phyloP scores from a whole-genome alignment of 2,888 invertebrate species.

The Chesias legatella region DNA sequence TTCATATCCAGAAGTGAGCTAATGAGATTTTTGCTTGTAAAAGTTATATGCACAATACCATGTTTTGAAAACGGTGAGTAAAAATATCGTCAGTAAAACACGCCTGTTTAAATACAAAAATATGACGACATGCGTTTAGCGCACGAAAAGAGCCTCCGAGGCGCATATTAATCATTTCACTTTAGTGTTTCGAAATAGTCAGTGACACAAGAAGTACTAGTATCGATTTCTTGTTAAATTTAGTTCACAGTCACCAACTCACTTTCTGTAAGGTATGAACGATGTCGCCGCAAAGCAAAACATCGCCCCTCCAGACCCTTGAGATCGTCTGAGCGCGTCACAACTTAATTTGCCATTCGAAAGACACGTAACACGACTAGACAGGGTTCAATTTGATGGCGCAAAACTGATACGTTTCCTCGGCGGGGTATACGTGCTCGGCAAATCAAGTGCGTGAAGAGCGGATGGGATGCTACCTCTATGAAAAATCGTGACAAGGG shows the following conservation, averaged over 20 bases:
- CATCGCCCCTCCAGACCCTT: constrained; percentile 55
- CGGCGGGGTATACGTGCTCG: constrained; percentile 62
- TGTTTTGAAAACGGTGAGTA: too few relatives aligned
- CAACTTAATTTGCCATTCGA: constrained; percentile 33
- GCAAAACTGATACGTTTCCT: constrained; percentile 31
- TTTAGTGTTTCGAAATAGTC: too few relatives aligned
- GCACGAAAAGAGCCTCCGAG: too few relatives aligned
- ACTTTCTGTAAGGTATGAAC: constrained; percentile 58
- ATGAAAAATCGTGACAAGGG: constrained; percentile 77
- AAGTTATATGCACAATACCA: too few relatives aligned
- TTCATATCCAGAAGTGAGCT: too few relatives aligned
- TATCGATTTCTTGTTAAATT: too few relatives aligned
- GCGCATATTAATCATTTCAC: too few relatives aligned
- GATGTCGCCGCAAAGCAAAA: constrained; percentile 66
- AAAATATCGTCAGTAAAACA: too few relatives aligned
- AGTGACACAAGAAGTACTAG: too few relatives aligned
- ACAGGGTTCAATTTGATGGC: constrained; percentile 45
- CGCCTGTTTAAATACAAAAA: too few relatives aligned
- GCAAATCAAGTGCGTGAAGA: constrained; percentile 77
- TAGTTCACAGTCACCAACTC: constrained; percentile 38
- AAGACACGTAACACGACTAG: constrained; percentile 36
- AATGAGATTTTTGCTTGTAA: too few relatives aligned
- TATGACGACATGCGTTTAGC: too few relatives aligned
- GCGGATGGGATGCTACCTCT: constrained; percentile 66
- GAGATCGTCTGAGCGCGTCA: constrained; percentile 52